Evolutionary conservation across 2,113 vertebrate species (phyloP), one percentile per base, ranked within the genome.

Genomic region (Passerina amoena): DNA sequence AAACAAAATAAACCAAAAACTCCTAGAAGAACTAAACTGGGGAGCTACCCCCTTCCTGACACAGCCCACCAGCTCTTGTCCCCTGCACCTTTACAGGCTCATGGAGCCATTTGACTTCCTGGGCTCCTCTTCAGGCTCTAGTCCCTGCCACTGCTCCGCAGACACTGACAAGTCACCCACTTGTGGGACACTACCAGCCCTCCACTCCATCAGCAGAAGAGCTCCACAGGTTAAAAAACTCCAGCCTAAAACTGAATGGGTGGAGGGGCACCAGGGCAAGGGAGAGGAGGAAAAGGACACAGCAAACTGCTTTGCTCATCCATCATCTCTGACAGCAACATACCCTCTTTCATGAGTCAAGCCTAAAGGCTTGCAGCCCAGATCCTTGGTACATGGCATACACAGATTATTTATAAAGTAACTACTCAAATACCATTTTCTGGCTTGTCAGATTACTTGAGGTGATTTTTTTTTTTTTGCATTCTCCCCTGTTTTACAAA

Each of bases 141-240:
- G 15, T 2, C 40, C 23, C 78, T 51, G 38, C 15, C 63, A 51
- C 57, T 4, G 0, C 38, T 45, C 3, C 0, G 47, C 22, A 72
- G 27, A 40, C 1, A 5, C 30, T 27, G 5, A 68, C 22, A 2
- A 0, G 16, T 65, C 45, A 65, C 30, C 15, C 4, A 2, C 59
- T 31, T 56, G 33, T n/a, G 11, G 68, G 44, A 68, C 50, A 44
- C 42, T 8, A 50, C 35, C 37, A 76, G 37, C 63, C 33, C 31
- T 51, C 23, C 11, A 33, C 42, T 70, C 9, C 6, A 6, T 18
- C 72, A 81, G 33, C 53, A 80, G 50, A 40, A 83, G 31, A 81
- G 50, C 16, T 53, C 14, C 2, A 1, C 8, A 53, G 42, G 15
- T 66, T 38, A 31, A 64, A 77, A 51, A 54, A 25, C 48, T 80